Percentiles rank a stretch among this genome's conserved stretches.
These are phyloP conservation scores for Sclerurus mexicanus DNA, from an alignment of 2,113 vertebrate species.

Conservation along the genomic window DNA sequence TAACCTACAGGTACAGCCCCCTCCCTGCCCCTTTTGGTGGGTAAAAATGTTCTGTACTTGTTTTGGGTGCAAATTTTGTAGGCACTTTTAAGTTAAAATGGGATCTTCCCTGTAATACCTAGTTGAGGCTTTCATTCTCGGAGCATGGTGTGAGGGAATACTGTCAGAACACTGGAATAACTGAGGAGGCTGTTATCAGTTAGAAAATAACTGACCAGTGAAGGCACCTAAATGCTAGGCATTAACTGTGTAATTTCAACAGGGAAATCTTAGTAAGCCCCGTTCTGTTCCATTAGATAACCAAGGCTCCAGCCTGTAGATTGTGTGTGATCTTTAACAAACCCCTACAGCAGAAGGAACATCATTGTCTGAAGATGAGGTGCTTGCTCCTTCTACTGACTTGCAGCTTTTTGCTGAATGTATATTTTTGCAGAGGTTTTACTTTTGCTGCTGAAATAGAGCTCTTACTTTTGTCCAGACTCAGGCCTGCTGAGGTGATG, in stretches of 20 bases:
- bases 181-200: background rate
- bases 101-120: background rate
- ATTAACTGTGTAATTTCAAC: background rate
- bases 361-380: fast-evolving
- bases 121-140: background rate
- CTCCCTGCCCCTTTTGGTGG: background rate
- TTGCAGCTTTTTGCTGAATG: background rate
- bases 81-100: background rate
- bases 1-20: slow-evolving; percentile 90
- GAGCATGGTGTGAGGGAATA: background rate
- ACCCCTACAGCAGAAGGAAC: background rate
- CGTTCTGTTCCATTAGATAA: background rate
- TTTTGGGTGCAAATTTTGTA: background rate
- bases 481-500: background rate
- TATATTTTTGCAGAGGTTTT: background rate
- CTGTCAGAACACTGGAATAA: background rate
- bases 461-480: background rate
- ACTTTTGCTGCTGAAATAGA: background rate
- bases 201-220: background rate
- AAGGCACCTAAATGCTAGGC: background rate
- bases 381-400: background rate
- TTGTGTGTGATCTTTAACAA: background rate
- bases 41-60: background rate
- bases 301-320: background rate
- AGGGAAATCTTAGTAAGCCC: background rate